phyloP scores from a whole-genome alignment of 2,888 invertebrate species.

The Coelogynopora nodosa region DNA sequence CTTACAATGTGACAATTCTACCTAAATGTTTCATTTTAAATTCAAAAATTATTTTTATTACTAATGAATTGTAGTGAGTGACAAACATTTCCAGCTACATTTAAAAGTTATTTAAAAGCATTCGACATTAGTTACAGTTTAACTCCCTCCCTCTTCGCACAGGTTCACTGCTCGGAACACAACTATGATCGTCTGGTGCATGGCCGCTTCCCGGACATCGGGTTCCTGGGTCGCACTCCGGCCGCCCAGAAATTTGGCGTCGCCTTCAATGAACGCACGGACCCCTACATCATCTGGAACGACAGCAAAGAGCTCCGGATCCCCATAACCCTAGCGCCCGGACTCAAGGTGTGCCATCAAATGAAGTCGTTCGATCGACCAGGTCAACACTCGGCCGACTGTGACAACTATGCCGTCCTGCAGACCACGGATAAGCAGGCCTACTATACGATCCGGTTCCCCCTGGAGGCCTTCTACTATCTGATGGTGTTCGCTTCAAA shows the following conservation, averaged over 20 bases:
- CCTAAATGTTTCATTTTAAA: no score
- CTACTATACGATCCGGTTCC: slow-evolving; percentile 55
- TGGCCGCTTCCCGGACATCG: slow-evolving; percentile 46
- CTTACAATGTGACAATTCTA: no score
- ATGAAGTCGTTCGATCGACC: slow-evolving; percentile 45
- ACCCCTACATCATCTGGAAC: slow-evolving; percentile 43
- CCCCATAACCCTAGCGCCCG: slow-evolving; percentile 41
- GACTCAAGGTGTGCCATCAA: slow-evolving; percentile 44
- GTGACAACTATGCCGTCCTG: slow-evolving; percentile 43
- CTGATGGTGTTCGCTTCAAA: slow-evolving; percentile 39
- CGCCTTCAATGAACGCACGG: slow-evolving; percentile 25
- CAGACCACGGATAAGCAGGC: slow-evolving; percentile 39
- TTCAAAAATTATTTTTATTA: no score
- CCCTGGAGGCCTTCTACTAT: slow-evolving; percentile 55
- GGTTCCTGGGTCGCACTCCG: slow-evolving; percentile 45
- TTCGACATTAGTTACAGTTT: no score
- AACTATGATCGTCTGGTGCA: slow-evolving; percentile 45
- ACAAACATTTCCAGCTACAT: no score
- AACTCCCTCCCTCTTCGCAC: neutral
- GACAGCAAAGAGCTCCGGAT: slow-evolving; percentile 26
- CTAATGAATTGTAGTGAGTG: no score
- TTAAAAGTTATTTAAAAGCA: no score
- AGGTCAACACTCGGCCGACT: slow-evolving; percentile 43
- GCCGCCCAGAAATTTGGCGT: slow-evolving; percentile 44
- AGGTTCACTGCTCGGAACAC: slow-evolving; percentile 46